Percentiles rank a stretch among this genome's conserved stretches.
phyloP scores from a whole-genome alignment of 2,797 vertebrate species.

The Arremon aurantiirostris region DNA sequence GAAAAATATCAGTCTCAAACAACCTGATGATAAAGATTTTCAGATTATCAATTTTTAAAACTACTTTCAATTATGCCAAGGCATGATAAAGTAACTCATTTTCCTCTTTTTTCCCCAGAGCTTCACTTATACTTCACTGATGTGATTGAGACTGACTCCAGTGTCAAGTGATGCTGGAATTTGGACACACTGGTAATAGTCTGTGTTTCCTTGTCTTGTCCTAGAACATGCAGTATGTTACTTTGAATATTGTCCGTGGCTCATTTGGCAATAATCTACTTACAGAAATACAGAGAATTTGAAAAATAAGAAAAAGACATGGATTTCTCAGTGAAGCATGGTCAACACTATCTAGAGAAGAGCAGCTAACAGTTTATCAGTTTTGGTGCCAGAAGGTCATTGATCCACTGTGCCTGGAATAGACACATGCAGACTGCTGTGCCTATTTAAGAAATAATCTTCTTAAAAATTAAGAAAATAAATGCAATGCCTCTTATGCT shows the following conservation, averaged over 20 bases:
- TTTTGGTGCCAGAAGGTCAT: background rate
- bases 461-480: background rate
- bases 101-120: background rate
- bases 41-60: background rate
- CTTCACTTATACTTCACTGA: background rate
- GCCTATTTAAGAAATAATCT: background rate
- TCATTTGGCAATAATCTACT: background rate
- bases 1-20: background rate
- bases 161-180: background rate
- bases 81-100: background rate
- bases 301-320: background rate
- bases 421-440: background rate
- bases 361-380: background rate
- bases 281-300: background rate
- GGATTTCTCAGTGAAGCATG: background rate
- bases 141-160: background rate
- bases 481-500: background rate
- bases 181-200: background rate
- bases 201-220: background rate
- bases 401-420: background rate
- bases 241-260: background rate
- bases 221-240: background rate
- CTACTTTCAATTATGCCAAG: background rate
- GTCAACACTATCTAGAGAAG: background rate
- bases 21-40: background rate